phyloP scores from a whole-genome alignment of 2,797 vertebrate species.

The Anabas testudineus region DNA sequence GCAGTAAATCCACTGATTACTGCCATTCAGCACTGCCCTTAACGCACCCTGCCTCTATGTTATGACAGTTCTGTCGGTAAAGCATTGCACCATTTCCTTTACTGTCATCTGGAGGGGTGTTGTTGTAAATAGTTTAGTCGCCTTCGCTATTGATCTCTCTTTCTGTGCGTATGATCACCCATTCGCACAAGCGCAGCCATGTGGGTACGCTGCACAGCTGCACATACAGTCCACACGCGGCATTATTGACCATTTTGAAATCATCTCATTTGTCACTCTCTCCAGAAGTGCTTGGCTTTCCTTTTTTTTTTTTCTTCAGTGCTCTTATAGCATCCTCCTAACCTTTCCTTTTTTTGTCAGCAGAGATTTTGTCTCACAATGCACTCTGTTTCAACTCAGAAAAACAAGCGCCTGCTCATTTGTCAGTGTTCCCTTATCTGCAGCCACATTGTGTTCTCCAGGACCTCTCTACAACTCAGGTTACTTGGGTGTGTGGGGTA shows the following conservation, averaged over 20 bases:
- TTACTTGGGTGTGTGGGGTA: conserved; percentile 57
- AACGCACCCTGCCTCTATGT: conserved; percentile 4
- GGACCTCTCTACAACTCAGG: conserved; percentile 75
- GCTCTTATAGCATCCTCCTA: conserved; percentile 32
- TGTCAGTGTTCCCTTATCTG: conserved; percentile 80
- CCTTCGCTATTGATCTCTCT: conserved; percentile 1
- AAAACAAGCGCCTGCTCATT: conserved; percentile 70
- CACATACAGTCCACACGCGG: neutral
- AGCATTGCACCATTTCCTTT: conserved; percentile 38
- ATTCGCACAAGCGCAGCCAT: neutral
- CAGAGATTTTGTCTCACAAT: conserved; percentile 68
- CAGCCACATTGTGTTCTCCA: conserved; percentile 64
- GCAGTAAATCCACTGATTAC: conserved; percentile 23
- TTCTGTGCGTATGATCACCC: neutral
- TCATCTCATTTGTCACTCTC: conserved; percentile 32
- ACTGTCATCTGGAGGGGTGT: conserved; percentile 34
- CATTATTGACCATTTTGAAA: conserved; percentile 17
- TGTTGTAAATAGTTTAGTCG: conserved; percentile 20
- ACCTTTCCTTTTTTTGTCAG: conserved; percentile 45
- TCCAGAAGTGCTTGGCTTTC: conserved; percentile 16
- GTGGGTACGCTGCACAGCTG: neutral
- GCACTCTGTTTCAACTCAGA: conserved; percentile 59
- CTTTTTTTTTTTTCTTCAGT: conserved; percentile 4
- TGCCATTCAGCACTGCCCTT: conserved; percentile 9
- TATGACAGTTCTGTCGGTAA: conserved; percentile 25